Conservation (phyloP, 2,797 vertebrate genomes). For the Astyanax mexicanus region DNA sequence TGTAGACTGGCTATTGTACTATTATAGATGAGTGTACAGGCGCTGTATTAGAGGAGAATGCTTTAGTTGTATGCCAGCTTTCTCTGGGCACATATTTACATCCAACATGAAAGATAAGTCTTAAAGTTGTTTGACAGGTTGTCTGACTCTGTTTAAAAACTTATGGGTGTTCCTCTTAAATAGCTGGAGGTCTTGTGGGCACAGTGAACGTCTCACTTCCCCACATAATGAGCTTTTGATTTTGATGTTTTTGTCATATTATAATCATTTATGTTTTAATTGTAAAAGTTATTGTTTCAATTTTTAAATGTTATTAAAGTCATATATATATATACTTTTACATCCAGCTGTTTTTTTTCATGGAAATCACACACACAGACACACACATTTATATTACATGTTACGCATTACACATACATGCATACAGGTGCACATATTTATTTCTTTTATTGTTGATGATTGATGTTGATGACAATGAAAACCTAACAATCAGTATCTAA, state of each 20-base stretch:
- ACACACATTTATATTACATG: too few species aligned
- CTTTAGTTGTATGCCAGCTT: not conserved
- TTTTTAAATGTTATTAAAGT: not conserved
- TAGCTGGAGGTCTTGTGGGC: too few species aligned
- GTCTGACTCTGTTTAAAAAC: not conserved
- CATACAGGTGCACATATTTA: too few species aligned
- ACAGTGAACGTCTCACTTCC: not conserved
- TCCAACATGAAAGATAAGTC: not conserved
- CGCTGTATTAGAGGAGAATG: not conserved
- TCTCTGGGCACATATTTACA: not conserved
- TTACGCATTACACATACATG: too few species aligned
- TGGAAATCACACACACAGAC: too few species aligned
- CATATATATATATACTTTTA: not conserved
- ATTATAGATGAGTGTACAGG: not conserved
- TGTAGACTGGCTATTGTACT: not conserved
- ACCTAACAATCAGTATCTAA: too few species aligned
- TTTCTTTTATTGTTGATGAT: too few species aligned
- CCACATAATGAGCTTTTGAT: not conserved
- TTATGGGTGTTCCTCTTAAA: not conserved
- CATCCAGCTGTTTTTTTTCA: not conserved
- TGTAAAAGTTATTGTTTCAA: not conserved
- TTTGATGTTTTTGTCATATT: too few species aligned
- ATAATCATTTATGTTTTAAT: not conserved
- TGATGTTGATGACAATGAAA: too few species aligned
- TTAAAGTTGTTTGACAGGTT: not conserved